Base-by-base conservation (phyloP, 2,888 invertebrate species). In the Drosophila nr. perissopoda region DNA sequence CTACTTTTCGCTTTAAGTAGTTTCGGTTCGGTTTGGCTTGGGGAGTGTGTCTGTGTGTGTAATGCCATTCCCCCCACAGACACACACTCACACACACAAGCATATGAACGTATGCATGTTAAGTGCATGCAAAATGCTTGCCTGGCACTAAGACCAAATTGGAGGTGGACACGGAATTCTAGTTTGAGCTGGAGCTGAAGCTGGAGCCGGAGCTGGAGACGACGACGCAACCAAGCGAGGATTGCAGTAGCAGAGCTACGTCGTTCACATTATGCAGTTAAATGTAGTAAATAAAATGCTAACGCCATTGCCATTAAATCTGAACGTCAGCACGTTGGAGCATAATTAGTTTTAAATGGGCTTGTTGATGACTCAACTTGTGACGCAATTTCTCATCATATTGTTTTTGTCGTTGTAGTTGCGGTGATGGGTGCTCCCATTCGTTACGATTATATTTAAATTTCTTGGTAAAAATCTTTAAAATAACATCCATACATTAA, bases 281-380 rank as follows among this genome's bases (percentile, higher is more conserved):
- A 89, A 89, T 89, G 90, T 87, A 85, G 76, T 82, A 89, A 89
- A 87, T 89, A 87, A 85, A 89, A 86, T 82, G 89, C 80, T 80
- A 84, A 87, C 85, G 85, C 82, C 83, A 85, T 88, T 78, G 75
- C 78, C 73, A 82, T 82, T 76, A 80, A 80, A 85, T 80, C 77
- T 79, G 73, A 60, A 75, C 73, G 81, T 83, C 82, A 82, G 80
- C 84, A 89, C 82, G 82, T 82, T 74, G 76, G 49, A 69, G 83
- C 88, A 85, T 88, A 86, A 88, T 86, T 87, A 74, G 78, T 83
- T 89, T 89, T 73, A 82, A 87, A 87, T 87, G 75, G 79, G 73
- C 89, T 85, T 70, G 76, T 87, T 77, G 85, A 82, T 74, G 73
- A 66, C 79, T 82, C 72, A 73, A 85, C 57, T 82, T 80, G 54